Base-by-base conservation (phyloP, 1,140 invertebrate species). In the Pseudomyrmex sp. region DNA sequence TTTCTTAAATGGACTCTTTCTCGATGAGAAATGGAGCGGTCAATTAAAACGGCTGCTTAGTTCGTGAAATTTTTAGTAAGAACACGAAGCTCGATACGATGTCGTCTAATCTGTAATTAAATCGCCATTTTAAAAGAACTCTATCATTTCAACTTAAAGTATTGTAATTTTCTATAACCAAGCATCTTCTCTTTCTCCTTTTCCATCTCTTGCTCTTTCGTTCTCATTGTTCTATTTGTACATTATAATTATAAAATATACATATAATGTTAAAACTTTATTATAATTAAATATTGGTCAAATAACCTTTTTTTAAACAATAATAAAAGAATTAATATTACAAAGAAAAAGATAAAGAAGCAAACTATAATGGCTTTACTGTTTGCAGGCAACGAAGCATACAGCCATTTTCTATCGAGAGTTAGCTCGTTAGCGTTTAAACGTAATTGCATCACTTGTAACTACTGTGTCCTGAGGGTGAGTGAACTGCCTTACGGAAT, bases 381-480 rank as follows among this genome's bases (percentile, higher is more conserved):
- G 92, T 93, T 94, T 92, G 90, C 91, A 93, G 88, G 84, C 90
- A 93, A 90, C 90, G 90, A 90, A 92, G 93, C 93, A 94, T 94
- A 94, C 92, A 93, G 92, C 93, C 93, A 94, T 94, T 94, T 94
- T 94, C 93, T 93, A 93, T 91, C 88, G 88, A 92, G 91, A 94
- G 93, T 94, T 94, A 92, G 93, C 93, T 94, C 93, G 93, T 94
- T 94, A 94, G 88, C 84, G 89, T 92, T 92, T 92, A 90, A 93
- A 91, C 85, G 91, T 93, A 94, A 94, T 94, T 94, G 90, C 93
- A 92, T 94, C 90, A 94, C 93, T 93, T 91, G 90, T 91, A 92
- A 93, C 90, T 90, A 90, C 88, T 86, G 86, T 88, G 68, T 90
- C 90, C 84, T 77, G 90, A 85, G 82, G 88, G 88, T 85, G 83